Base-by-base conservation (phyloP, 1,140 invertebrate genomes). In the Platorchestia sp. region DNA sequence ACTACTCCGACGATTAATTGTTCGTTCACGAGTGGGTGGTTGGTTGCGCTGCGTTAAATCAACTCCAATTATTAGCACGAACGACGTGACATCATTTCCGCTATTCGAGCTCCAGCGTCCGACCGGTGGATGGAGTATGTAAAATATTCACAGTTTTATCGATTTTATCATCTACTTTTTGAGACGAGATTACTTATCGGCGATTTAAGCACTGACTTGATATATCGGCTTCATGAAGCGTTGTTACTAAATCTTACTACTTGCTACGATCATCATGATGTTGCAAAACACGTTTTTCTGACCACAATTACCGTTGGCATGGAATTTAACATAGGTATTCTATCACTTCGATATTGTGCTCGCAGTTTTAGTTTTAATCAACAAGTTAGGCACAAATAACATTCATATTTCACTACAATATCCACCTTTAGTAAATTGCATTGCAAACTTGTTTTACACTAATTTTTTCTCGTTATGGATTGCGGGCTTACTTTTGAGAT, bases 1-100 rank as follows among this genome's bases (percentile, higher is more conserved):
- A 36, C n/a, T 14, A 3, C 27, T 41, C 42, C 87, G 5, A 16
- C 10, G 42, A 41, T 89, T 43, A n/a, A n/a, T 36, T 89, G 87
- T 5, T 89, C 87, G 87, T 41, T 89, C 87, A 89, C 87, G 87
- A 89, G 87, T 89, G 87, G 87, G 87, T 89, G 87, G 41, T 89
- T 89, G 87, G 41, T 89, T 89, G n/a, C n/a, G 87, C 7, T 89
- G 87, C 87, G 16, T 89, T 89, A 89, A 89, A 42, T 44, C 43
- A 41, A 89, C 36, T 89, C 27, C 43, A 41, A 89, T 89, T 89
- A 89, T 89, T 89, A 16, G 87, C 87, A 89, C 87, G 87, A 41
- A 89, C 41, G 10, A 89, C 41, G 87, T 10, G 41, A 42, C 41
- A 42, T 86, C 87, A 44, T 89, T 89, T 89, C 87, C 87, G 87